phyloP scores from a whole-genome alignment of 1,140 invertebrate species.

The Augochlora pura region DNA sequence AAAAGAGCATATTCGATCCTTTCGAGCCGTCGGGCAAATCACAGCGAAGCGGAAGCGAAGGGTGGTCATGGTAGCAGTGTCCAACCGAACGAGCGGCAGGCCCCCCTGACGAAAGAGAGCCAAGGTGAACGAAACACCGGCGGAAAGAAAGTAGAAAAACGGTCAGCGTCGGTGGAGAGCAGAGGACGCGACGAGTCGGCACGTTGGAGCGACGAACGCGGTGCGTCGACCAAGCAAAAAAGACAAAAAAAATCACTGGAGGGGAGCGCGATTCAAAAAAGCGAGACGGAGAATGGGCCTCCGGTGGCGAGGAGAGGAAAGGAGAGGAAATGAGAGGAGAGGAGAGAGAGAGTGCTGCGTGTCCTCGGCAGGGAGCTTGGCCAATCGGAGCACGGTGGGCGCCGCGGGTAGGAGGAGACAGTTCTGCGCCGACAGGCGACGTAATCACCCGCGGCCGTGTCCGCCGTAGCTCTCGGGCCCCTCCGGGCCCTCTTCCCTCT shows the following conservation, averaged over 20 bases:
- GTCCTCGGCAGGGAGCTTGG: slow-evolving; percentile 59
- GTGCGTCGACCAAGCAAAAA: not conserved
- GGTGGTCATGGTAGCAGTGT: slow-evolving; percentile 18
- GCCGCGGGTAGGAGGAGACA: slow-evolving; percentile 78
- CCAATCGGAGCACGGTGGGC: slow-evolving; percentile 75
- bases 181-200: not conserved
- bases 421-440: slow-evolving; percentile 78
- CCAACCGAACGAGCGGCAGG: not conserved
- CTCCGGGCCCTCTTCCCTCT: slow-evolving; percentile 64
- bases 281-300: slow-evolving; percentile 11
- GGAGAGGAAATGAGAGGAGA: slow-evolving; percentile 33
- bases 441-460: slow-evolving; percentile 78
- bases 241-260: slow-evolving; percentile 12
- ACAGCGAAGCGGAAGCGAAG: slow-evolving; percentile 23
- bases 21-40: not conserved
- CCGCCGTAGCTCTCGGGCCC: slow-evolving; percentile 67
- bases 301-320: slow-evolving; percentile 34
- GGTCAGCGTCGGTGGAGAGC: not conserved
- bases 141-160: slow-evolving; percentile 38
- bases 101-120: slow-evolving; percentile 28
- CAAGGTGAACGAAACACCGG: slow-evolving; percentile 37
- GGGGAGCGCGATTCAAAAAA: slow-evolving; percentile 35
- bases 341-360: slow-evolving; percentile 49
- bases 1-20: not conserved
- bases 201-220: slow-evolving; percentile 14